These are phyloP conservation scores for Drosophila kurseongensis DNA, from an alignment of 1,140 invertebrate species.

Conservation along the genomic window DNA sequence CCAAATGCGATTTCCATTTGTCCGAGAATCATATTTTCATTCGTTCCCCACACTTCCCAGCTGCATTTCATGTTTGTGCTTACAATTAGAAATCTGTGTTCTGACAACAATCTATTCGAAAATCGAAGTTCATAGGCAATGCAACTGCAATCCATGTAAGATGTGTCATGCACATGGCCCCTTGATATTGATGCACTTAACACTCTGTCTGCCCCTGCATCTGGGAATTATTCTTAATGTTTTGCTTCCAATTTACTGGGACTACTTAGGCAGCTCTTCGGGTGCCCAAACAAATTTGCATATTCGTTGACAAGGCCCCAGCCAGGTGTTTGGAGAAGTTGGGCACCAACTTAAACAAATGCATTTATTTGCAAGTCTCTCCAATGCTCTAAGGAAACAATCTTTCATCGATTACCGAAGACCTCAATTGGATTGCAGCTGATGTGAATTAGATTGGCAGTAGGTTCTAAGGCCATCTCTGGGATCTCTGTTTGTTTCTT, in stretches of 20 bases:
- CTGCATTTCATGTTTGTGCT: slow-evolving; percentile 54
- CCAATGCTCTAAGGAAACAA: slow-evolving; percentile 11
- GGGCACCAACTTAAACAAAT: slow-evolving; percentile 47
- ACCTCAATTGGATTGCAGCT: slow-evolving; percentile 46
- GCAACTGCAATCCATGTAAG: slow-evolving; percentile 45
- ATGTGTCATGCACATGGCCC: slow-evolving; percentile 62
- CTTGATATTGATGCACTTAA: slow-evolving; percentile 24
- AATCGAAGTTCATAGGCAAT: slow-evolving; percentile 13
- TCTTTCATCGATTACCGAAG: slow-evolving; percentile 22
- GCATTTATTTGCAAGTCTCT: slow-evolving; percentile 31
- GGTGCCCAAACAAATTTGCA: slow-evolving; percentile 61
- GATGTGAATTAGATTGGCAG: slow-evolving; percentile 30
- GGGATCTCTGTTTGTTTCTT: slow-evolving; percentile 12
- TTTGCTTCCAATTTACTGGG: slow-evolving; percentile 77
- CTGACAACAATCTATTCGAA: slow-evolving; percentile 45
- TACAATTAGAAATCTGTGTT: slow-evolving; percentile 74
- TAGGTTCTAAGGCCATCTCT: slow-evolving; percentile 27
- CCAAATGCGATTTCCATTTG: neutral
- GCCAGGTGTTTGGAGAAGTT: slow-evolving; percentile 16
- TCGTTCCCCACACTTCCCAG: slow-evolving; percentile 4
- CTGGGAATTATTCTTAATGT: slow-evolving; percentile 80
- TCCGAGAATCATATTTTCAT: slow-evolving; percentile 25
- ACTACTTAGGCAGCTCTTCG: slow-evolving; percentile 62
- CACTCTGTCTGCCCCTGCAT: slow-evolving; percentile 45
- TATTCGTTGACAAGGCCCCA: slow-evolving; percentile 33